These are phyloP conservation scores for Papilio dardanus DNA, from an alignment of 1,140 invertebrate species.

Conservation along the genomic window DNA sequence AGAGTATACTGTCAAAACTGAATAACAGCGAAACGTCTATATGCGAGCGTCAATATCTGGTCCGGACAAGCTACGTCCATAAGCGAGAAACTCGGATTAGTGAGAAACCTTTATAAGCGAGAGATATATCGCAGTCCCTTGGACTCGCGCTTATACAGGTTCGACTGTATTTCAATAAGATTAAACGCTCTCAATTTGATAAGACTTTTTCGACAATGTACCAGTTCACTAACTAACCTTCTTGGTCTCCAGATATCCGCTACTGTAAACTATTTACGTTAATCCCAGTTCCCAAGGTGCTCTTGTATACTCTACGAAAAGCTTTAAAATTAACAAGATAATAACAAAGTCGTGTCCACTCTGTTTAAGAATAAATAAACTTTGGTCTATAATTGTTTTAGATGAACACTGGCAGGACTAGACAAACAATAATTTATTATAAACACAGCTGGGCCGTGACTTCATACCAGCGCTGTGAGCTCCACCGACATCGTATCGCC, in stretches of 20 bases:
- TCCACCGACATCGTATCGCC: conserved; percentile 4
- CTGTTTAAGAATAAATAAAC: conserved; percentile 26
- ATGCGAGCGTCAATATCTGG: too few species aligned
- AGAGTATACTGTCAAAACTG: too few species aligned
- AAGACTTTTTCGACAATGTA: too few species aligned
- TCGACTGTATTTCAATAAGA: too few species aligned
- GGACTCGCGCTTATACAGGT: too few species aligned
- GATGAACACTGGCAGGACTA: conserved; percentile 30
- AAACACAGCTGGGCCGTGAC: conserved; percentile 50
- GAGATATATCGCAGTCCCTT: too few species aligned
- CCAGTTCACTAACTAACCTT: neutral
- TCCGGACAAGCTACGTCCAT: too few species aligned
- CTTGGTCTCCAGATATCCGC: neutral
- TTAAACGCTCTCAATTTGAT: too few species aligned
- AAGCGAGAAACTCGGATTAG: too few species aligned
- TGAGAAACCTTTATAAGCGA: too few species aligned
- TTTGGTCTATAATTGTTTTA: conserved; percentile 39
- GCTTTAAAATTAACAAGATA: neutral
- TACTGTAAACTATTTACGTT: neutral
- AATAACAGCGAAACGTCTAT: too few species aligned
- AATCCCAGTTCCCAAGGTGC: neutral
- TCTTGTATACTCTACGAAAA: conserved; percentile 1
- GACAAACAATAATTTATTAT: conserved; percentile 47
- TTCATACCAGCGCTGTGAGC: conserved; percentile 48
- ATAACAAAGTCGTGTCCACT: conserved; percentile 9